Percentiles rank a stretch among this genome's conserved stretches.
Evolutionary conservation across 2,888 invertebrate species (phyloP).

Genomic region (Platycheirus rosarum): DNA sequence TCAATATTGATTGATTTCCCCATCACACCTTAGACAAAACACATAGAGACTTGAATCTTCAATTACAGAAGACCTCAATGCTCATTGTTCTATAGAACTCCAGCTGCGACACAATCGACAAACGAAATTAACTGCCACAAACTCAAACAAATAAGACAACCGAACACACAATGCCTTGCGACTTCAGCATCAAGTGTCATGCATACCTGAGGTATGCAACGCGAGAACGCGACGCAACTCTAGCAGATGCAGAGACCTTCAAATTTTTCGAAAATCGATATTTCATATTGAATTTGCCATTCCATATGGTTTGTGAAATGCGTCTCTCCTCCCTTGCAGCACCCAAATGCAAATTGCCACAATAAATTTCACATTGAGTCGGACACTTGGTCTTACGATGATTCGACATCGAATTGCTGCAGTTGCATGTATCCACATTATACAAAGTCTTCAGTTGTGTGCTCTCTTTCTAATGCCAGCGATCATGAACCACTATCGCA

Average conservation of each 20-base stretch:
- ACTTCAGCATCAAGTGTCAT: slow-evolving; percentile 59
- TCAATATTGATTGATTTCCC: not conserved
- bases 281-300: slow-evolving; percentile 39
- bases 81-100: slow-evolving; percentile 51
- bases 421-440: slow-evolving; percentile 1
- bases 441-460: not conserved
- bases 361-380: slow-evolving; percentile 64
- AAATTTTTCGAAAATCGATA: slow-evolving; percentile 68
- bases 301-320: not conserved
- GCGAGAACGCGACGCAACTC: slow-evolving; percentile 5
- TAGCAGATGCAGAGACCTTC: slow-evolving; percentile 50
- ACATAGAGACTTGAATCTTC: slow-evolving; percentile 35
- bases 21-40: not conserved
- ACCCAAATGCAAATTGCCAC: slow-evolving; percentile 56
- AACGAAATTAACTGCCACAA: slow-evolving; percentile 16
- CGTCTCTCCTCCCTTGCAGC: not conserved
- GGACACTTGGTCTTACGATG: slow-evolving; percentile 25
- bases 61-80: slow-evolving; percentile 68
- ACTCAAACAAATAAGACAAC: not conserved
- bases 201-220: slow-evolving; percentile 35
- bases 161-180: slow-evolving; percentile 14
- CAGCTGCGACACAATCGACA: slow-evolving; percentile 61
- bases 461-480: slow-evolving; percentile 64
- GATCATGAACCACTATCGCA: slow-evolving; percentile 71
- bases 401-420: slow-evolving; percentile 35